Evolutionary conservation across 2,113 vertebrate species (phyloP), one percentile per base, ranked within the genome.

Genomic region (Athene noctua): DNA sequence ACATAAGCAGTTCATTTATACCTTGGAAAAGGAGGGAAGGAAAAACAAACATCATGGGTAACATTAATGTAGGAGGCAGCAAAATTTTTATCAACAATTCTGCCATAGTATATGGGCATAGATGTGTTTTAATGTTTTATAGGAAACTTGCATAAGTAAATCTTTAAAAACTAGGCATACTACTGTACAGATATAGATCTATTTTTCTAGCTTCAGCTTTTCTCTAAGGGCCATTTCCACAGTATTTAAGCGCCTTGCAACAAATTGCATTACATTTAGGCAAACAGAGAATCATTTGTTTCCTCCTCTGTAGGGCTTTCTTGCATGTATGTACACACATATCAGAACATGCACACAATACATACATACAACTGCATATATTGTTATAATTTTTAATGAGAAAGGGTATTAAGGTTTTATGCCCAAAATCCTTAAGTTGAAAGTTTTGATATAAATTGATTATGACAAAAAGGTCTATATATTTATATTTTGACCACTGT

Each of bases 1-100:
- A 90, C 59, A 55, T 88, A 95, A 96, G 74, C 91, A 67, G 62
- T 75, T 91, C 92, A 77, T 95, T 96, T 96, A 91, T 81, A 94
- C 70, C 58, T 94, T 77, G 84, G 83, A 92, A 96, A 93, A 91
- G 27, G 42, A 72, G 8, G 27, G 52, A 92, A 94, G n/a, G 51
- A 62, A 92, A 92, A 92, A 80, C 67, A 94, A 88, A 88, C 38
- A 90, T 82, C 11, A 29, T 73, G 30, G 80, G 34, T 25, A 81
- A 74, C 15, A 5, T 55, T 89, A 92, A 86, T 67, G 67, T 58
- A 82, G 32, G n/a, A 94, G 51, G 49, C 81, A 96, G 88, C 22
- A 91, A 90, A 91, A 47, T 95, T 88, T 88, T 3, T 88, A 80
- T 80, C 74, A 88, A 89, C 66, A 62, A 34, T 93, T 79, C 49